Evolutionary conservation across 2,888 invertebrate species (phyloP).

Genomic region (Chydorus sphaericus): DNA sequence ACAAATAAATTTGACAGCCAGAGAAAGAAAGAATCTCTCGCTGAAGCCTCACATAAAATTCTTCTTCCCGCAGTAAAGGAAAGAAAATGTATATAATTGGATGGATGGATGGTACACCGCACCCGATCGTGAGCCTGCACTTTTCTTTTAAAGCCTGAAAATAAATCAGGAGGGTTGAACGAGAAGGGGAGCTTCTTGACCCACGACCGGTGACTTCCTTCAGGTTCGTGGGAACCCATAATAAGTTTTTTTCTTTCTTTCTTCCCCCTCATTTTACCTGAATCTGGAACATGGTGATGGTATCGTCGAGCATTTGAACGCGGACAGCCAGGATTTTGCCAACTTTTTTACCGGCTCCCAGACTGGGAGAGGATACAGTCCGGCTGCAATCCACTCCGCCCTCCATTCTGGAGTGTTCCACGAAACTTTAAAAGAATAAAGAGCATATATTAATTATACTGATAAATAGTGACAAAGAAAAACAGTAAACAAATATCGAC

Average conservation of each 20-base stretch:
- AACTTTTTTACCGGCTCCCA: constrained; percentile 30
- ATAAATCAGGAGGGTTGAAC: not conserved
- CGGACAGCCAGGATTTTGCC: constrained; percentile 79
- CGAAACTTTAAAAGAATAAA: not conserved
- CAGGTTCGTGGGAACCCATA: too few species aligned
- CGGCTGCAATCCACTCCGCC: not conserved
- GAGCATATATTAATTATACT: not conserved
- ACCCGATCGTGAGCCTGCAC: constrained; percentile 4
- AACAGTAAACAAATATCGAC: too few species aligned
- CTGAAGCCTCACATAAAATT: too few species aligned
- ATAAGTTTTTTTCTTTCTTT: not conserved
- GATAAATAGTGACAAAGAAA: too few species aligned
- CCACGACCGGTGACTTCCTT: too few species aligned
- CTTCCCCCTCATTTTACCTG: constrained; percentile 43
- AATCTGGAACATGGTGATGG: constrained; percentile 78
- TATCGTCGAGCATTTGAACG: constrained; percentile 79
- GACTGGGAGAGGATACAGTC: not conserved
- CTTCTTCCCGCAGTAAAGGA: not conserved
- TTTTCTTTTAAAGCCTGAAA: too few species aligned
- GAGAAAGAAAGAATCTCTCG: too few species aligned
- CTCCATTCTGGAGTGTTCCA: not conserved
- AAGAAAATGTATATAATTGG: not conserved
- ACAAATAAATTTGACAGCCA: too few species aligned
- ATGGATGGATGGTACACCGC: not conserved
- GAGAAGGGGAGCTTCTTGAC: not conserved